Percentiles rank a stretch among this genome's conserved stretches.
phyloP scores from a whole-genome alignment of 2,113 vertebrate genomes.

The Varanus salvator region DNA sequence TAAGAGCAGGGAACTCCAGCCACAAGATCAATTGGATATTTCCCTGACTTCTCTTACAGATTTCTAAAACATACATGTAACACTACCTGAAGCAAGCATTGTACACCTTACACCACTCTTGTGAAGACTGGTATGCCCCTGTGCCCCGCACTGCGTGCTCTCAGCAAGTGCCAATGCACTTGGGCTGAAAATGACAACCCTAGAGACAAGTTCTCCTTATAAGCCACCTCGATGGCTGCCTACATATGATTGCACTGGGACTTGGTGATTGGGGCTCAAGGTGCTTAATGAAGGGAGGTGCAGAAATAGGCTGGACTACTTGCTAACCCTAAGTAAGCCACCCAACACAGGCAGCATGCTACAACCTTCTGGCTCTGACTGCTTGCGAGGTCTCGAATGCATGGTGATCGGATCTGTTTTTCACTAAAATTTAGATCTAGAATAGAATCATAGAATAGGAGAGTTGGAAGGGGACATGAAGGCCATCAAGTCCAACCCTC shows the following conservation, averaged over 20 bases:
- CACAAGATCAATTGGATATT: slow-evolving; percentile 21
- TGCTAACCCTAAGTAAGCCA: not conserved
- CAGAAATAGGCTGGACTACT: not conserved
- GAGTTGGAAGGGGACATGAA: no score
- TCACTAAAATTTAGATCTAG: not conserved
- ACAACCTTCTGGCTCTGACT: not conserved
- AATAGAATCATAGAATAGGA: not conserved
- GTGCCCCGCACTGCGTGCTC: no score
- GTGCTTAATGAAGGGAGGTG: not conserved
- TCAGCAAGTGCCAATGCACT: no score
- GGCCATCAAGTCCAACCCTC: no score
- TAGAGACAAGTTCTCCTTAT: no score
- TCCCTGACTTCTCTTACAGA: slow-evolving; percentile 7
- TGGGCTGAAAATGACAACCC: not conserved
- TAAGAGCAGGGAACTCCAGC: not conserved
- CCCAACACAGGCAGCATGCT: not conserved
- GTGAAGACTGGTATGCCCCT: accelerated
- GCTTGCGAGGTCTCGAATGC: not conserved
- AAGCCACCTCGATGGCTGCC: no score
- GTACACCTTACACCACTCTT: not conserved
- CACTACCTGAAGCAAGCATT: not conserved
- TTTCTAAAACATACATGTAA: slow-evolving; percentile 20
- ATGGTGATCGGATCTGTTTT: not conserved
- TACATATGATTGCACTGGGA: no score
- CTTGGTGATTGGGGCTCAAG: no score